These are phyloP conservation scores for Drosophila nr. medialis DNA, from an alignment of 2,888 invertebrate species.

Conservation along the genomic window DNA sequence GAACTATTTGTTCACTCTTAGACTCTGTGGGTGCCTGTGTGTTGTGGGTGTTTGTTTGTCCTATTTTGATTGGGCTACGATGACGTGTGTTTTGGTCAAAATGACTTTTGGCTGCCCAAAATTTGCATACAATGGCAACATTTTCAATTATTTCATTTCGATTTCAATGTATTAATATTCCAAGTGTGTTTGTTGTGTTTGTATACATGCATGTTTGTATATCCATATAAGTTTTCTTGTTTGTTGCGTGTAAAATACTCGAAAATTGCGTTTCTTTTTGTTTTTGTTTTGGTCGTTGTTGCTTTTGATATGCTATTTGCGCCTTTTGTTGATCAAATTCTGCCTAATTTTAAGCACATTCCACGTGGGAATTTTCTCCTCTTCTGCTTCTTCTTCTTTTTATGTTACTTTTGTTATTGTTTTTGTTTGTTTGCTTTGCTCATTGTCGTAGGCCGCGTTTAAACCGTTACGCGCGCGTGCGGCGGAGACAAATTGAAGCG, in stretches of 20 bases:
- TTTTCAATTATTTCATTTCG: constrained; percentile 35
- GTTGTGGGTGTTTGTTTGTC: constrained; percentile 26
- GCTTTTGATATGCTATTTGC: constrained; percentile 48
- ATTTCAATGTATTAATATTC: constrained; percentile 20
- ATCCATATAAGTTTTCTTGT: constrained; percentile 12
- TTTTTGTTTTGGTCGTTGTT: constrained; percentile 27
- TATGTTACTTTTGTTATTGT: constrained; percentile 15
- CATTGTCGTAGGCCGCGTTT: constrained; percentile 63
- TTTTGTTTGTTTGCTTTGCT: constrained; percentile 34
- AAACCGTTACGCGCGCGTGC: constrained; percentile 40
- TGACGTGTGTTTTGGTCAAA: constrained; percentile 39
- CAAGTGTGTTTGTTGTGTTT: constrained; percentile 7
- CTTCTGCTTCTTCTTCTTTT: constrained; percentile 7
- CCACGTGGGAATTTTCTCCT: constrained; percentile 28
- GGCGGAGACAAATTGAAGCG: constrained; percentile 25
- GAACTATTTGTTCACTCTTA: constrained; percentile 25
- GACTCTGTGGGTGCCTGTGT: constrained; percentile 23
- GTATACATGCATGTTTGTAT: constrained; percentile 11
- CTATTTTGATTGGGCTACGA: constrained; percentile 21
- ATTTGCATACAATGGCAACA: constrained; percentile 50
- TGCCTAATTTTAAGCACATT: constrained; percentile 22
- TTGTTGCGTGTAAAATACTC: constrained; percentile 31
- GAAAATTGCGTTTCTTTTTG: constrained; percentile 37
- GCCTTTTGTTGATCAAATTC: constrained; percentile 26
- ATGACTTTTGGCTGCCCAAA: constrained; percentile 32